Conservation (phyloP, 2,888 invertebrate genomes). For the Leptopterna dolabrata region DNA sequence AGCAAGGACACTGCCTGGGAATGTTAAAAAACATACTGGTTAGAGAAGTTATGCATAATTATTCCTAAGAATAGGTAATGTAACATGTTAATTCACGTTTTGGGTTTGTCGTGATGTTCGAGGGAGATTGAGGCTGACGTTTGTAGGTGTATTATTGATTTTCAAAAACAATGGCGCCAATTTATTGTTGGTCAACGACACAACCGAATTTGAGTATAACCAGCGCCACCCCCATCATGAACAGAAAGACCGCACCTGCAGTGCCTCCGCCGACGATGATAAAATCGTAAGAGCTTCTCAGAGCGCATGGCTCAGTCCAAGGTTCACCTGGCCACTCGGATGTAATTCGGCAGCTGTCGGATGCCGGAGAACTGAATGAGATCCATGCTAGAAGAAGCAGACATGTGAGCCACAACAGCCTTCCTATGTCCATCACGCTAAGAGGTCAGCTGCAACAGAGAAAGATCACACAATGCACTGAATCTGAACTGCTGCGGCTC, state of each 20-base stretch:
- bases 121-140: too few relatives aligned
- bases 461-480: too few relatives aligned
- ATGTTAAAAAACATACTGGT: neutral
- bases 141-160: too few relatives aligned
- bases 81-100: too few relatives aligned
- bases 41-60: neutral
- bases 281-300: slow-evolving; percentile 52
- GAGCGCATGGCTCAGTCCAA: neutral
- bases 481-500: too few relatives aligned
- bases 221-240: too few relatives aligned
- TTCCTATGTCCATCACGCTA: neutral
- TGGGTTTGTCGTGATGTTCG: too few relatives aligned
- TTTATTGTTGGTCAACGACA: too few relatives aligned
- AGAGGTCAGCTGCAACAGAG: too few relatives aligned
- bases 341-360: neutral
- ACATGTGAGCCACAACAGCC: neutral
- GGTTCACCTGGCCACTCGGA: neutral
- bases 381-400: neutral
- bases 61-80: neutral
- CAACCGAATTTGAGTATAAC: too few relatives aligned
- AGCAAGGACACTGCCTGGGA: slow-evolving; percentile 77
- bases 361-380: neutral
- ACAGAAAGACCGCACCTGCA: slow-evolving; percentile 43
- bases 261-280: slow-evolving; percentile 56
- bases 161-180: too few relatives aligned